These are phyloP conservation scores for Drosophila bocqueti DNA, from an alignment of 1,140 invertebrate genomes.

Conservation along the genomic window DNA sequence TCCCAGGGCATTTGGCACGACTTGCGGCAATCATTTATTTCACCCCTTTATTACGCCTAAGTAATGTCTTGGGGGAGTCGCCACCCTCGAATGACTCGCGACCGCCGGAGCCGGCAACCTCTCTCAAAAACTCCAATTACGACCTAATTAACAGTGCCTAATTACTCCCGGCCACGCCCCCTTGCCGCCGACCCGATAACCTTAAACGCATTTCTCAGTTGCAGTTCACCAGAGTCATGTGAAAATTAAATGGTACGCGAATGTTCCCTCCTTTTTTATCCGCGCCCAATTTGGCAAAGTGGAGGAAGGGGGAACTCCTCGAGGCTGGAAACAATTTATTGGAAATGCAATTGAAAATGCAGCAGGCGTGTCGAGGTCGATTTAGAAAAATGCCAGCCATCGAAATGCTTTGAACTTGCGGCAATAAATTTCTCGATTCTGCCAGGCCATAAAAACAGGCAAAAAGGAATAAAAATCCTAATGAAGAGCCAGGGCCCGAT, in stretches of 20 bases:
- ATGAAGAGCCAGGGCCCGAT: constrained; percentile 51
- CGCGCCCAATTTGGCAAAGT: constrained; percentile 40
- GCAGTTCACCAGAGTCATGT: constrained; percentile 55
- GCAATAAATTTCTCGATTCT: constrained; percentile 73
- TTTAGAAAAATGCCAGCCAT: constrained; percentile 45
- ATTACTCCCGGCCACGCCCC: constrained; percentile 37
- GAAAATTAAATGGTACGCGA: constrained; percentile 63
- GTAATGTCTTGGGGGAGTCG: constrained; percentile 32
- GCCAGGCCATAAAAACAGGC: constrained; percentile 39
- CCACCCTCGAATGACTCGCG: constrained; percentile 16
- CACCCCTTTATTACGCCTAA: constrained; percentile 21
- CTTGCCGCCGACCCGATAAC: constrained; percentile 10
- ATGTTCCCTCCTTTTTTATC: constrained; percentile 20
- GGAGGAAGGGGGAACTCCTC: constrained; percentile 10
- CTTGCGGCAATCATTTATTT: constrained; percentile 23
- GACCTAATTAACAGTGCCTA: constrained; percentile 54
- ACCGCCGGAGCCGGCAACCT: constrained; percentile 3
- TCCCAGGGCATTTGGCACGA: not conserved
- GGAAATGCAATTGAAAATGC: constrained; percentile 78
- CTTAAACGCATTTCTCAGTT: constrained; percentile 51
- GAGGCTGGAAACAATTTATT: constrained; percentile 58
- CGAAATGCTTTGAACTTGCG: constrained; percentile 72
- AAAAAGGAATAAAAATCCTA: constrained; percentile 53
- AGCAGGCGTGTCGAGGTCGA: constrained; percentile 53
- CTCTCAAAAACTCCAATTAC: constrained; percentile 43